phyloP scores from a whole-genome alignment of 2,888 invertebrate genomes.

The Glyphotaelius pellucidus region DNA sequence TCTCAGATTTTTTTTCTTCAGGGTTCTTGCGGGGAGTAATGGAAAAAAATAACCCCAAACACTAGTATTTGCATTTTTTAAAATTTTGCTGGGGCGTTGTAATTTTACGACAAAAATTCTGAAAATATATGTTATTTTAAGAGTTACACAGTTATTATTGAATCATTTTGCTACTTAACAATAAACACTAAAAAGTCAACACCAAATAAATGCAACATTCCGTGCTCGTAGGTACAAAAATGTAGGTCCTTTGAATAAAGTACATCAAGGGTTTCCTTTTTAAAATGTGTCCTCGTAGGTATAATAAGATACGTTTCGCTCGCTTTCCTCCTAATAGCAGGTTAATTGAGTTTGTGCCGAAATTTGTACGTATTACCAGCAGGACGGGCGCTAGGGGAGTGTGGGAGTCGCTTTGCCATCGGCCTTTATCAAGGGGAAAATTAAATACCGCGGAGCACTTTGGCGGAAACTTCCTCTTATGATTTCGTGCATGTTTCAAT shows the following conservation, averaged over 20 bases:
- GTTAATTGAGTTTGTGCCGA: conserved; percentile 63
- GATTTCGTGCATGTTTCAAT: conserved; percentile 47
- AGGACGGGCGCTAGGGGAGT: not conserved
- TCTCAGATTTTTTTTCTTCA: too few relatives aligned
- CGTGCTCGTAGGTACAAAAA: not conserved
- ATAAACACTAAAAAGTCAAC: not conserved
- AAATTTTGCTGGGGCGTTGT: not conserved
- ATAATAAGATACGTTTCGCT: conserved; percentile 40
- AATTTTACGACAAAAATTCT: too few relatives aligned
- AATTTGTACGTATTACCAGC: conserved; percentile 22
- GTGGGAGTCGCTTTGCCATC: conserved; percentile 18
- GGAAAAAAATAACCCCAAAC: too few relatives aligned
- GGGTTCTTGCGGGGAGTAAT: too few relatives aligned
- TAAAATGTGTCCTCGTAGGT: not conserved
- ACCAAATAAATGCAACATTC: not conserved
- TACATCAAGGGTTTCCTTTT: conserved; percentile 5
- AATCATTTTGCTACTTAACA: not conserved
- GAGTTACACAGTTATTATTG: not conserved
- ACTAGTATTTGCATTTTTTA: not conserved
- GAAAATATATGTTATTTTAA: not conserved
- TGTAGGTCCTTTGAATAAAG: not conserved
- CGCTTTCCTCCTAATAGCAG: conserved; percentile 54
- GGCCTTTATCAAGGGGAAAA: conserved; percentile 38
- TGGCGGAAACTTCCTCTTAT: conserved; percentile 39
- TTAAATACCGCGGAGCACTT: conserved; percentile 49